A percentile compares a stretch with the other conserved stretches of the same genome.
These are phyloP conservation scores for Drosophila sproati DNA, from an alignment of 1,140 invertebrate species.

Conservation along the genomic window DNA sequence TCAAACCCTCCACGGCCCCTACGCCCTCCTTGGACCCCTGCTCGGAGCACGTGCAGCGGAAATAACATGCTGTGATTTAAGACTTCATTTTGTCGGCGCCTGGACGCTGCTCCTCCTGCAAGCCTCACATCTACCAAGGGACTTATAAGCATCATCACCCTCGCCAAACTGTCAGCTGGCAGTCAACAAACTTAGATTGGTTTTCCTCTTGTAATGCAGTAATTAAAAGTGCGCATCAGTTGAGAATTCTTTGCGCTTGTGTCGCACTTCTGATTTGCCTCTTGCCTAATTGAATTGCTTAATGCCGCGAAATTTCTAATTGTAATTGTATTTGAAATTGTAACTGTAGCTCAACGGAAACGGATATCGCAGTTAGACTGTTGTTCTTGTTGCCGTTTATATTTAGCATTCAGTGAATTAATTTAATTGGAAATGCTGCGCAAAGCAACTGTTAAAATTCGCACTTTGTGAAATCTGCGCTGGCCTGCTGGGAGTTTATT, in stretches of 20 bases:
- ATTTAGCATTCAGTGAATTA: slow-evolving; percentile 59
- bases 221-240: slow-evolving; percentile 44
- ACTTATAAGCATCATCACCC: slow-evolving; percentile 16
- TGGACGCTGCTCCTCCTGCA: slow-evolving; percentile 12
- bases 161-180: neutral
- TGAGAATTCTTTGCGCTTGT: slow-evolving; percentile 32
- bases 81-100: slow-evolving; percentile 74
- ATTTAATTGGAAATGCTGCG: slow-evolving; percentile 71
- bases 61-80: slow-evolving; percentile 84
- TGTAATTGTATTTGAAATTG: slow-evolving; percentile 47
- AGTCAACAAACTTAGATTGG: slow-evolving; percentile 12
- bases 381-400: slow-evolving; percentile 32
- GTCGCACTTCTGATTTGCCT: slow-evolving; percentile 48
- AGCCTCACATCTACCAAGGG: neutral
- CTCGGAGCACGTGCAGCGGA: slow-evolving; percentile 51
- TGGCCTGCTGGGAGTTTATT: slow-evolving; percentile 1
- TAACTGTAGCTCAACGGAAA: slow-evolving; percentile 53
- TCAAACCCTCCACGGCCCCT: neutral
- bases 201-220: slow-evolving; percentile 16
- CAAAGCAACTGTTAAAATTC: slow-evolving; percentile 56
- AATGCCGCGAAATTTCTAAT: slow-evolving; percentile 70
- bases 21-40: neutral
- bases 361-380: slow-evolving; percentile 68
- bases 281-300: slow-evolving; percentile 79
- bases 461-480: slow-evolving; percentile 56